A percentile compares a stretch with the other conserved stretches of the same genome.
phyloP scores from a whole-genome alignment of 2,888 invertebrate genomes.

The Shargacucullia verbasci region DNA sequence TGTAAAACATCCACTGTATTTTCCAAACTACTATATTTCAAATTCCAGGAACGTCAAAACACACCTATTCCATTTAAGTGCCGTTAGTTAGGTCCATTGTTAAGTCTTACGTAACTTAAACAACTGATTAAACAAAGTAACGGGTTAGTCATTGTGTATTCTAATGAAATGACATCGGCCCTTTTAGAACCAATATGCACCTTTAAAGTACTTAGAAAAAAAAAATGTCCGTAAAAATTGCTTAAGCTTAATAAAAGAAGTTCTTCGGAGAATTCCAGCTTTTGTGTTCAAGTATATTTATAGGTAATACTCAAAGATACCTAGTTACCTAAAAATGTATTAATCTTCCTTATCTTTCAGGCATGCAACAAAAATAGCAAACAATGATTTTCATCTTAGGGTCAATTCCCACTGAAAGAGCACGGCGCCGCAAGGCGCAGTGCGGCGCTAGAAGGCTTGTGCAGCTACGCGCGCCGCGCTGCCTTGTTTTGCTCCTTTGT shows the following conservation, averaged over 20 bases:
- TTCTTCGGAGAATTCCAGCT: constrained; percentile 4
- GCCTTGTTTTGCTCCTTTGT: too few species aligned
- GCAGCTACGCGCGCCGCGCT: too few species aligned
- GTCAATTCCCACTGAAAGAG: too few species aligned
- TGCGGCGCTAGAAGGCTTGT: too few species aligned
- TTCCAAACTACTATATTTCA: constrained; percentile 30
- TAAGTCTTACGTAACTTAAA: constrained; percentile 30
- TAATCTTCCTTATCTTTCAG: too few species aligned
- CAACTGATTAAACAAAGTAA: constrained; percentile 35
- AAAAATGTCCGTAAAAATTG: too few species aligned
- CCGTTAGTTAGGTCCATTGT: constrained; percentile 34
- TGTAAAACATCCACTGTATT: constrained; percentile 15
- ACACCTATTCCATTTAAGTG: constrained; percentile 30
- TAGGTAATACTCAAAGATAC: background rate
- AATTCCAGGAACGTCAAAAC: constrained; percentile 30
- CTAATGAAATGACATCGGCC: constrained; percentile 19
- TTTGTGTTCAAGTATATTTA: constrained; percentile 10
- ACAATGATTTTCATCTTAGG: too few species aligned
- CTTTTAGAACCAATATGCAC: constrained; percentile 4
- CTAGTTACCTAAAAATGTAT: background rate
- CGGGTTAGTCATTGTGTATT: constrained; percentile 1
- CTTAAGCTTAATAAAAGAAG: background rate
- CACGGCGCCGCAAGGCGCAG: too few species aligned
- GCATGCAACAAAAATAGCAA: too few species aligned
- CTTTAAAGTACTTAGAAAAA: too few species aligned